These are phyloP conservation scores for Scartelaos histophorus DNA, from an alignment of 2,113 vertebrate genomes.

Conservation along the genomic window DNA sequence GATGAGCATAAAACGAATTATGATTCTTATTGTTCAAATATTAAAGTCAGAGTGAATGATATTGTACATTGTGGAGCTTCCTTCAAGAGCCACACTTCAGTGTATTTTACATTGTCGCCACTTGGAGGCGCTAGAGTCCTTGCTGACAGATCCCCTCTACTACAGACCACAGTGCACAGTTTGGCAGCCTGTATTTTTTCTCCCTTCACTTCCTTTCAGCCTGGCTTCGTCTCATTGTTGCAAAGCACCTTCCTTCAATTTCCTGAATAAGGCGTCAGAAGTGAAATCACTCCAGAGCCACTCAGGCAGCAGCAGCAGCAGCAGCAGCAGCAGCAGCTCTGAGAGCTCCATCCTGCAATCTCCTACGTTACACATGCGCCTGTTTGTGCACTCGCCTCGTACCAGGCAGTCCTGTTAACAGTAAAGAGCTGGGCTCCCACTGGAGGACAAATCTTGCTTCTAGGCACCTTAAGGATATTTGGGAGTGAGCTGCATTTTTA, in stretches of 20 bases:
- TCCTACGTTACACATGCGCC: neutral
- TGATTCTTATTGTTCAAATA: too few species aligned
- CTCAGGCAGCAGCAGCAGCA: neutral
- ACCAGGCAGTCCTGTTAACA: neutral
- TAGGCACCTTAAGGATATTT: constrained; percentile 13
- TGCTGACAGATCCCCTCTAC: constrained; percentile 35
- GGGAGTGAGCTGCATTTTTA: neutral
- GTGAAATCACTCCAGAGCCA: neutral
- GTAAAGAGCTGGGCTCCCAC: neutral
- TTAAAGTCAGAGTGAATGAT: too few species aligned
- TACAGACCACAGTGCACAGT: constrained; percentile 24
- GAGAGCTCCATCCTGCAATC: neutral
- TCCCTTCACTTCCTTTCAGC: neutral
- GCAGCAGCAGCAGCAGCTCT: neutral
- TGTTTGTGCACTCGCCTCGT: neutral
- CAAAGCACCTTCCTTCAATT: too few species aligned
- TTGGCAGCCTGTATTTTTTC: constrained; percentile 3
- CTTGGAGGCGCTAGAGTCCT: constrained; percentile 45
- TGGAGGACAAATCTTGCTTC: neutral
- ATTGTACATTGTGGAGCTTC: too few species aligned
- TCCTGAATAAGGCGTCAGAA: neutral
- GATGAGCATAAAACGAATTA: too few species aligned
- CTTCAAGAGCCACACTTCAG: neutral
- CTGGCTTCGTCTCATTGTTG: neutral
- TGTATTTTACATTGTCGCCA: constrained; percentile 37